Conservation (phyloP, 2,113 vertebrate species). For the Equus quagga region DNA sequence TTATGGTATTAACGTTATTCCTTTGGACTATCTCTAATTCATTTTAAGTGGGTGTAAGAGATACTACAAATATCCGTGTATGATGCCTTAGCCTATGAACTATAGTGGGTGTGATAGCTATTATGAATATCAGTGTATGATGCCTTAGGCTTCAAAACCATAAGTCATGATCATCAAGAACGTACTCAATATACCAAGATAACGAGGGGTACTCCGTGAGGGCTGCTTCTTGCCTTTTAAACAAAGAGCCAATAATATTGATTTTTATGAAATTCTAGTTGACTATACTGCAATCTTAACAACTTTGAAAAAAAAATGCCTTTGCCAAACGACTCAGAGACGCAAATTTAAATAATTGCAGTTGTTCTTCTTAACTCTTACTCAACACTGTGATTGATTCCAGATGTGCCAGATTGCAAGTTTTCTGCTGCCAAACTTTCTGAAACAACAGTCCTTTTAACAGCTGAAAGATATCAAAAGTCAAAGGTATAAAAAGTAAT, state of each 20-base stretch:
- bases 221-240: neutral
- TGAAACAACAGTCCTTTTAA: neutral
- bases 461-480: conserved; percentile 30
- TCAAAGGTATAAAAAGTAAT: neutral
- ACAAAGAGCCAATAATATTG: neutral
- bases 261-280: conserved; percentile 30
- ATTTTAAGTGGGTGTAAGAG: neutral
- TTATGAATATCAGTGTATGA: neutral
- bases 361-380: neutral
- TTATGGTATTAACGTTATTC: neutral
- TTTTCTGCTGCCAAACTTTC: conserved; percentile 11
- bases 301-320: neutral
- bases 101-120: neutral
- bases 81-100: neutral
- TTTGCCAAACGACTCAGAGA: conserved; percentile 5
- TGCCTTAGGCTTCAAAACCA: neutral
- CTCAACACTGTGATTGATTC: conserved; percentile 22
- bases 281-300: neutral
- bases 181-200: neutral
- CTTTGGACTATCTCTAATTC: neutral
- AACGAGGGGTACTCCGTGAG: neutral
- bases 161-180: neutral
- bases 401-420: neutral
- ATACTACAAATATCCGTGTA: neutral
- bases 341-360: neutral